These are phyloP conservation scores for Chloroceryle inda DNA, from an alignment of 2,797 vertebrate genomes.

Conservation along the genomic window DNA sequence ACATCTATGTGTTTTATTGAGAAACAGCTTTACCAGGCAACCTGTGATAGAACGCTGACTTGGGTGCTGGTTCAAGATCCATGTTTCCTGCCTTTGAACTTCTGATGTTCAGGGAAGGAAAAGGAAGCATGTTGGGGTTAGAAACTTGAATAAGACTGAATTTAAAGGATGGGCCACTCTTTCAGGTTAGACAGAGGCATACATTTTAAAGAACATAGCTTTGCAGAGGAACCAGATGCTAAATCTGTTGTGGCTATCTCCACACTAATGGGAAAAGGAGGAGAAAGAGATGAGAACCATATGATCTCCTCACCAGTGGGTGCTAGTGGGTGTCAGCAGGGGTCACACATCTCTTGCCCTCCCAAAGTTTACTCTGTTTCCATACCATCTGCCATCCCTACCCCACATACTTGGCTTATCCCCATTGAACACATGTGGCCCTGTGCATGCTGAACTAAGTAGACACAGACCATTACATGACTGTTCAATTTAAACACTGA, in stretches of 20 bases:
- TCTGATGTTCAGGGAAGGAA: background rate
- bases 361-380: background rate
- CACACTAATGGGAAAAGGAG: background rate
- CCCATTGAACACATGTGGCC: background rate
- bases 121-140: background rate
- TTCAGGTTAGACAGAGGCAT: background rate
- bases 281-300: background rate
- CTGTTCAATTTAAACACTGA: background rate
- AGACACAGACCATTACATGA: background rate
- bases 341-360: background rate
- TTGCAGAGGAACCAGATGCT: background rate
- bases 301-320: background rate
- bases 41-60: conserved; percentile 29
- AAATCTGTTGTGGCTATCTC: background rate
- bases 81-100: background rate
- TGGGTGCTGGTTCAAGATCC: background rate
- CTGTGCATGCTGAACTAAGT: background rate
- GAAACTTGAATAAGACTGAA: background rate
- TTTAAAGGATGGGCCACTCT: background rate
- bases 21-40: conserved; percentile 25
- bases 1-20: background rate
- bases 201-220: background rate
- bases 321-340: background rate
- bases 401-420: background rate
- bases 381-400: background rate